Evolutionary conservation across 2,888 invertebrate species (phyloP).

Genomic region (Bursaphelenchus okinawaensis): DNA sequence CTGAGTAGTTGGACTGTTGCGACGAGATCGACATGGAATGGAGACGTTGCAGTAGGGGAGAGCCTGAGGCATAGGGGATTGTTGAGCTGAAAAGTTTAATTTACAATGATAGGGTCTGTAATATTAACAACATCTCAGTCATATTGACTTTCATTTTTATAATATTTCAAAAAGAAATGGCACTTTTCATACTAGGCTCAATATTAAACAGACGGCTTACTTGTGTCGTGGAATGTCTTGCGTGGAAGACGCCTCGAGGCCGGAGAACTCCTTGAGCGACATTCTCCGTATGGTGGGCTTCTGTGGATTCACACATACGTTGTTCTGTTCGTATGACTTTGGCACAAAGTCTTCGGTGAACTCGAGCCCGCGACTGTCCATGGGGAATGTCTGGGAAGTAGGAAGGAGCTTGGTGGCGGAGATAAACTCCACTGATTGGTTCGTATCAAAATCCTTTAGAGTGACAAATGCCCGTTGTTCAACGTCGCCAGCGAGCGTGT

Average conservation of each 20-base stretch:
- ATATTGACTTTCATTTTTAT: neutral
- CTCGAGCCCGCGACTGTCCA: constrained; percentile 14
- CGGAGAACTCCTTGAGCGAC: constrained; percentile 48
- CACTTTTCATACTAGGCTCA: neutral
- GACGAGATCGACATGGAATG: constrained; percentile 18
- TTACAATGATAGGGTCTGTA: neutral
- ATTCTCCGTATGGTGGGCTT: constrained; percentile 39
- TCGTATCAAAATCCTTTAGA: neutral
- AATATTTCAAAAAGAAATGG: neutral
- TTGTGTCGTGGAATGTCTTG: constrained; percentile 10
- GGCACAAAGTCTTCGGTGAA: constrained; percentile 34
- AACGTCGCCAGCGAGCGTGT: neutral
- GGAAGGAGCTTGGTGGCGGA: neutral
- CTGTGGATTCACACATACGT: constrained; percentile 5
- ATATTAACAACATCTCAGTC: neutral
- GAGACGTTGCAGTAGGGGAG: constrained; percentile 23
- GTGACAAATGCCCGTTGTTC: neutral
- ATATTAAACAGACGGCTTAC: constrained; percentile 10
- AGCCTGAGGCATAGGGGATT: constrained; percentile 8
- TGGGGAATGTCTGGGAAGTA: constrained; percentile 24
- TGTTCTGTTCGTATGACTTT: constrained; percentile 18
- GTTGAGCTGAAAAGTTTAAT: neutral
- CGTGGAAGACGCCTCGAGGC: constrained; percentile 32
- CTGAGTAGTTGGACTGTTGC: constrained; percentile 2
- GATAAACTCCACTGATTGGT: neutral